These are phyloP conservation scores for Gephyroberyx darwinii DNA, from an alignment of 2,797 vertebrate species.

Conservation along the genomic window DNA sequence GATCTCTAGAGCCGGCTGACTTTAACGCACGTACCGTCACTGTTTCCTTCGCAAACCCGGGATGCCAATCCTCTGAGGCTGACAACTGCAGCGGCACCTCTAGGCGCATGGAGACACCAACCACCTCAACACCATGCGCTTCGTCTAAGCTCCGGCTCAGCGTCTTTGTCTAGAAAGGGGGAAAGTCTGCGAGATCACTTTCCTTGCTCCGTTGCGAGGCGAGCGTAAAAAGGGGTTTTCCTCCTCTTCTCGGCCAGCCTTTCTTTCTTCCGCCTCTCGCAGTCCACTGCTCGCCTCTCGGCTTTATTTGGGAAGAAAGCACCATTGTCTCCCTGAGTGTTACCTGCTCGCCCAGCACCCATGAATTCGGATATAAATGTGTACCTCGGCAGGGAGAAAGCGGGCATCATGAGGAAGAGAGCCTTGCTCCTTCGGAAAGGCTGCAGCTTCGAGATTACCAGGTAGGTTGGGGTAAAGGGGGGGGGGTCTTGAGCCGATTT, in stretches of 20 bases:
- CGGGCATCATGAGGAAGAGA: slow-evolving; percentile 87
- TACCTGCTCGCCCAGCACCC: slow-evolving; percentile 67
- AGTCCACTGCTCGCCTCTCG: slow-evolving; percentile 30
- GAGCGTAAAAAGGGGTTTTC: slow-evolving; percentile 48
- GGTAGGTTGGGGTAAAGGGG: slow-evolving; percentile 71
- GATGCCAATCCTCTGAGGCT: slow-evolving; percentile 38
- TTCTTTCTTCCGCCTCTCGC: slow-evolving; percentile 45
- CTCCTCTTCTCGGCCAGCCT: slow-evolving; percentile 29
- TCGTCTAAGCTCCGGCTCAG: slow-evolving; percentile 36
- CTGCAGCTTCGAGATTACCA: slow-evolving; percentile 90
- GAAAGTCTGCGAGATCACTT: slow-evolving; percentile 73
- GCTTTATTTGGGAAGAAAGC: slow-evolving; percentile 34
- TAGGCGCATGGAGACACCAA: slow-evolving; percentile 65
- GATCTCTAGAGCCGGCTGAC: slow-evolving; percentile 39
- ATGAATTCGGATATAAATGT: slow-evolving; percentile 88
- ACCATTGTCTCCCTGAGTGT: slow-evolving; percentile 45
- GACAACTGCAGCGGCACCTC: slow-evolving; percentile 50
- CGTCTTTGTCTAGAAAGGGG: slow-evolving; percentile 42
- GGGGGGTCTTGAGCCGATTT: neutral
- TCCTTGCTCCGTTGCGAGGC: slow-evolving; percentile 51
- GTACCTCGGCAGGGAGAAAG: slow-evolving; percentile 85
- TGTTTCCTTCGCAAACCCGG: slow-evolving; percentile 4
- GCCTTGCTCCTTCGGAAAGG: slow-evolving; percentile 86
- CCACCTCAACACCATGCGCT: slow-evolving; percentile 58
- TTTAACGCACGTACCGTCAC: slow-evolving; percentile 19